Evolutionary conservation across 2,888 invertebrate genomes (phyloP), one percentile per base, ranked within the genome.

Genomic region (Drosophila quinaria): DNA sequence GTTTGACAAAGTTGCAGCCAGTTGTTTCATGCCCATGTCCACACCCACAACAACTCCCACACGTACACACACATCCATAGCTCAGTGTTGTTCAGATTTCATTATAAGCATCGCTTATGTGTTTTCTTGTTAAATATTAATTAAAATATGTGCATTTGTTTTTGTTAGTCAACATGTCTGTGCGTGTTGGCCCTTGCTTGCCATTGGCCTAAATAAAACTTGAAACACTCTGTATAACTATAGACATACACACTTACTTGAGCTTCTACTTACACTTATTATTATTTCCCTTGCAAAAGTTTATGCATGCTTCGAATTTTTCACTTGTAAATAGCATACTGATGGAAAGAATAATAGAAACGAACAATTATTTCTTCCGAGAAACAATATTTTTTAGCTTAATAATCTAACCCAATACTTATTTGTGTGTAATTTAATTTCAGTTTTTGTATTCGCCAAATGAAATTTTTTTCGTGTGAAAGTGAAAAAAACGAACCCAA

Each of bases 111-210:
- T 77, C 74, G 81, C 78, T 84, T 82, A 80, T 83, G 70, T 64
- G 76, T 76, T 80, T 81, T 80, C 87, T 81, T 90, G 91, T 90
- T 91, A 89, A 91, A 91, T 90, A 90, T 90, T 90, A 90, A 90
- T 90, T 90, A 90, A 90, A 90, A 89, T 87, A 74, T 80, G 70
- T 76, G 58, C 42, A 62, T 64, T 74, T 82, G 49, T 58, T 68
- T 72, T 72, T 70, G 64, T 63, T 66, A 42, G 42, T 44, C 51
- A 17, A 35, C 49, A 39, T 59, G 49, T 49, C 39, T 59, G 49
- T 59, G 59, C 49, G 59, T 59, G 59, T 37, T 13, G 10, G n/a
- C 13, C 31, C 15, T 29, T 47, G 17, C 17, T 25, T 46, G 56
- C 55, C 55, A 31, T 56, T 35, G 56, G 44, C 56, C 44, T 33